Evolutionary conservation across 2,797 vertebrate genomes (phyloP).

Genomic region (Acestrorhynchus altus): DNA sequence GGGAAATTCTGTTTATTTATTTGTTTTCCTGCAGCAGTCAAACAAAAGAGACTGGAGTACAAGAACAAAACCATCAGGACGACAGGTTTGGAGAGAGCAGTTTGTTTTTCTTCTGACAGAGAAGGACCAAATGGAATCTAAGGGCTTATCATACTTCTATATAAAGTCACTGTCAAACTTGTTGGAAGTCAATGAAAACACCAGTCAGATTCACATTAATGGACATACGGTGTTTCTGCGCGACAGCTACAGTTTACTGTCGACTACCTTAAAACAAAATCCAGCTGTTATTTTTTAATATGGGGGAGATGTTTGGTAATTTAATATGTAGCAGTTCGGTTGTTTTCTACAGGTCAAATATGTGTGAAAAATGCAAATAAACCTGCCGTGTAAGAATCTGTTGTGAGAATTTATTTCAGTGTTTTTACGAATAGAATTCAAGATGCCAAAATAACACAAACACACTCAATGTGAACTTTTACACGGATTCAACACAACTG

Average conservation of each 20-base stretch:
- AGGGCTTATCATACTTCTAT: slow-evolving; percentile 10
- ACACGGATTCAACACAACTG: slow-evolving; percentile 37
- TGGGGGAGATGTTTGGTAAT: slow-evolving; percentile 55
- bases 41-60: background rate
- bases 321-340: slow-evolving; percentile 59
- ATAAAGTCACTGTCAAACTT: too few relatives aligned
- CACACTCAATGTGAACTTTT: background rate
- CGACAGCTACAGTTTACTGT: too few relatives aligned
- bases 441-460: background rate
- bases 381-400: background rate
- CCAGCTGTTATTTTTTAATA: background rate
- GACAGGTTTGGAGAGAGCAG: background rate
- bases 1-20: too few relatives aligned
- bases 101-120: background rate
- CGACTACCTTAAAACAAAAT: background rate
- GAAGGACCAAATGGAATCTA: slow-evolving; percentile 26
- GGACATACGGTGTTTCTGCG: too few relatives aligned
- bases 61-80: background rate
- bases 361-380: slow-evolving; percentile 35
- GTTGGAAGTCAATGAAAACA: too few relatives aligned
- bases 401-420: slow-evolving; percentile 48
- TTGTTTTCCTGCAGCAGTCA: background rate
- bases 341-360: slow-evolving; percentile 54
- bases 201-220: too few relatives aligned
- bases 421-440: slow-evolving; percentile 45